Conservation (phyloP, 2,888 invertebrate species). For the Netelia virgata region DNA sequence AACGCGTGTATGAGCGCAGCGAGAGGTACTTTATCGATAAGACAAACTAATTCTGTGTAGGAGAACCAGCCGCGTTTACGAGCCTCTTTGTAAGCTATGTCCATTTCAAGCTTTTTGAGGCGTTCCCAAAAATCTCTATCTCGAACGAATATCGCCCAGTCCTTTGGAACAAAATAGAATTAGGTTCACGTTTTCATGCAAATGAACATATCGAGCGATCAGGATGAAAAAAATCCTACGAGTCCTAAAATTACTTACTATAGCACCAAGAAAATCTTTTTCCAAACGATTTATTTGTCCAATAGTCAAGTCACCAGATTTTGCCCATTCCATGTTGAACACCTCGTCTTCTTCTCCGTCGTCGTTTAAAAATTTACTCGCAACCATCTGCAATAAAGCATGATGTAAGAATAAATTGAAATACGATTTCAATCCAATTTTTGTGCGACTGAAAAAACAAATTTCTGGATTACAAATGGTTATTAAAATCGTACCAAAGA, state of each 20-base stretch:
- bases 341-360: constrained; percentile 97
- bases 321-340: constrained; percentile 96
- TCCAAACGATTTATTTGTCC: constrained; percentile 93
- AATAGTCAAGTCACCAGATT: constrained; percentile 91
- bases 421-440: neutral
- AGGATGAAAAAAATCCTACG: neutral
- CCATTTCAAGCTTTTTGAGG: constrained; percentile 89
- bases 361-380: constrained; percentile 97
- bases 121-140: constrained; percentile 91
- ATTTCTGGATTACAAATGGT: too few species aligned
- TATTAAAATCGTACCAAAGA: constrained; percentile 89
- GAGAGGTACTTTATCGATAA: constrained; percentile 85
- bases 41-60: constrained; percentile 90
- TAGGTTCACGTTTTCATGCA: neutral
- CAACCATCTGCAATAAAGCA: constrained; percentile 91
- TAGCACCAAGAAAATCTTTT: constrained; percentile 94
- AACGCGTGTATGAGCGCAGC: constrained; percentile 86
- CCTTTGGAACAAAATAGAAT: constrained; percentile 85
- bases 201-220: neutral
- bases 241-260: constrained; percentile 88
- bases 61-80: constrained; percentile 92
- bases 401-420: neutral
- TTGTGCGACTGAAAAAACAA: neutral
- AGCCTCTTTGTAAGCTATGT: constrained; percentile 91
- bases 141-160: constrained; percentile 95